Evolutionary conservation across 2,113 vertebrate species (phyloP).

Genomic region (Phylloscopus trochilus): DNA sequence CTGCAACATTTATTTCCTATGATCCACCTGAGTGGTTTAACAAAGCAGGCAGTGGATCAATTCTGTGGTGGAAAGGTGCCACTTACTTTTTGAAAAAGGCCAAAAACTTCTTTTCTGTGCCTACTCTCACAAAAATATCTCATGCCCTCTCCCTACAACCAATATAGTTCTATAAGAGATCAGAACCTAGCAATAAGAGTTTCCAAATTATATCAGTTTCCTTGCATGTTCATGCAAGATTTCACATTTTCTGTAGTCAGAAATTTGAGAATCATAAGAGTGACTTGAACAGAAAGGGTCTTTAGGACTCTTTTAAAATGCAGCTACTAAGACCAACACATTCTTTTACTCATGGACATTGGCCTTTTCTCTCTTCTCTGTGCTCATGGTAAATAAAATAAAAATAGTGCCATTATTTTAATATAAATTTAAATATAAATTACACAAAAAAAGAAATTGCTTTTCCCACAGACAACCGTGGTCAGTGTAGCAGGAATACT

Average conservation of each 20-base stretch:
- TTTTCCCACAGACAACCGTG: fast-evolving
- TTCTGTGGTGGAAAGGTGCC: not conserved
- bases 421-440: not conserved
- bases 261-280: not conserved
- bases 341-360: not conserved
- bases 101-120: not conserved
- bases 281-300: not conserved
- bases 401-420: not conserved
- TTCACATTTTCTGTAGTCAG: not conserved
- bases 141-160: not conserved
- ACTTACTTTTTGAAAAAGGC: not conserved
- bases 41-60: not conserved
- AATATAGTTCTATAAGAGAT: not conserved
- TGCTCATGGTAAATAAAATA: not conserved
- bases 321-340: not conserved
- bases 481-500: not conserved
- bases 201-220: not conserved
- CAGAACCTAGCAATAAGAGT: not conserved
- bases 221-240: not conserved
- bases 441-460: not conserved
- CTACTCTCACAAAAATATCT: not conserved
- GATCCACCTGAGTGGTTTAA: not conserved
- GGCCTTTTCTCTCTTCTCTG: not conserved
- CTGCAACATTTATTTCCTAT: not conserved
- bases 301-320: not conserved